phyloP scores from a whole-genome alignment of 2,888 invertebrate genomes.

The Branchipolynoe longqiensis region DNA sequence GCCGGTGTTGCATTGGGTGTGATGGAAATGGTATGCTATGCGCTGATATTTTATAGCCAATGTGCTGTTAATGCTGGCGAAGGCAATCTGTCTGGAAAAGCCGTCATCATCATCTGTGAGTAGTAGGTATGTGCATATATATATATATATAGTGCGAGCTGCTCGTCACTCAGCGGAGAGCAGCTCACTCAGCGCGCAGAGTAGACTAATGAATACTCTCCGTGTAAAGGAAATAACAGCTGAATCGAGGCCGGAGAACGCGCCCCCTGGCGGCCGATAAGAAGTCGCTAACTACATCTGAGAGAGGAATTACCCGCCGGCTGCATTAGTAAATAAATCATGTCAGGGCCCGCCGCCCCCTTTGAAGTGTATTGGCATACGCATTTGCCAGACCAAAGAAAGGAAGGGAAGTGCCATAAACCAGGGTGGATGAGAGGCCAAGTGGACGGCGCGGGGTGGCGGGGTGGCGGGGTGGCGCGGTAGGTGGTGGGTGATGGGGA shows the following conservation, averaged over 20 bases:
- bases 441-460: neutral
- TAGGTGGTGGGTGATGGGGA: neutral
- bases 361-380: conserved; percentile 47
- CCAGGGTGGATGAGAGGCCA: conserved; percentile 36
- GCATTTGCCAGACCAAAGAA: conserved; percentile 34
- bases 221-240: neutral
- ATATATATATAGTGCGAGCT: no score
- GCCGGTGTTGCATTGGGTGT: no score
- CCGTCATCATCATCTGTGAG: no score
- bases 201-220: conserved; percentile 9
- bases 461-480: neutral
- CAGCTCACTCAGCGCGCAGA: no score
- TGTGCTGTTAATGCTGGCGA: no score
- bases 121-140: no score
- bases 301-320: conserved; percentile 1
- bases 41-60: no score
- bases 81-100: no score
- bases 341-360: neutral
- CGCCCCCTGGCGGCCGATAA: neutral
- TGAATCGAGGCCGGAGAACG: neutral
- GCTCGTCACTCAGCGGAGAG: no score
- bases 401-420: conserved; percentile 22
- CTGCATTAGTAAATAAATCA: conserved; percentile 44
- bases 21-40: no score
- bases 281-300: conserved; percentile 28